Base-by-base conservation (phyloP, 2,888 invertebrate genomes). In the Omphaloscelis lunosa region DNA sequence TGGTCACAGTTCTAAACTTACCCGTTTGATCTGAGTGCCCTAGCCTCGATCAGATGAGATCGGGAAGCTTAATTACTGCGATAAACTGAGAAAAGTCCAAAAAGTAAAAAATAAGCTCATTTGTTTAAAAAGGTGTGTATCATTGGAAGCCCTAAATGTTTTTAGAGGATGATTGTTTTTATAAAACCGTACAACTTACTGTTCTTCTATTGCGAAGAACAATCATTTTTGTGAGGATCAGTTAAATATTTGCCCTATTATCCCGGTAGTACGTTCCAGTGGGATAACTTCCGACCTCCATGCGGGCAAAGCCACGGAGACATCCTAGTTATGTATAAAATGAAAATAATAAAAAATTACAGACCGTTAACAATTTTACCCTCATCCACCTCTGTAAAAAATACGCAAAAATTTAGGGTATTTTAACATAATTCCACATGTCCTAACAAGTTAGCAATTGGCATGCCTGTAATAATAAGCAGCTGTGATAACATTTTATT, bases 391-490 rank as follows among this genome's bases (percentile, higher is more conserved):
- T 6, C 48, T 4, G 6, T 41, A 9, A 59, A 62, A 77, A 59
- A 76, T 39, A 58, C 63, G 11, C 48, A 51, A 53, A 59, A 53
- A 61, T 15, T n/a, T 6, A 4, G 27, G 20, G 27, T 68, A 68
- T 62, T 70, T 70, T 72, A 29, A 56, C n/a, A 34, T 48, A 48
- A 34, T 45, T 59, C 27, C 61, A 80, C 34, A 51, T 70, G 51
- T 63, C 8, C 34, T 48, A 71, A 67, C 82, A 71, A 58, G 66
- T 75, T 58, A 34, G 7, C 61, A 53, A 59, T 68, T 62, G 62
- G 62, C 51, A 58, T 39, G 58, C 67, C 48, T 81, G 80, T 75
- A 62, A 75, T 62, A 81, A 81, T 71, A 80, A 56, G 29, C 34
- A 17, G 6, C n/a, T n/a, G 39, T 45, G 63, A 69, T 65, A 74